Percentiles rank a stretch among this genome's conserved stretches.
Conservation (phyloP, 92 coral and sea anemone genomes). For the Palythoa caribaeorum region DNA sequence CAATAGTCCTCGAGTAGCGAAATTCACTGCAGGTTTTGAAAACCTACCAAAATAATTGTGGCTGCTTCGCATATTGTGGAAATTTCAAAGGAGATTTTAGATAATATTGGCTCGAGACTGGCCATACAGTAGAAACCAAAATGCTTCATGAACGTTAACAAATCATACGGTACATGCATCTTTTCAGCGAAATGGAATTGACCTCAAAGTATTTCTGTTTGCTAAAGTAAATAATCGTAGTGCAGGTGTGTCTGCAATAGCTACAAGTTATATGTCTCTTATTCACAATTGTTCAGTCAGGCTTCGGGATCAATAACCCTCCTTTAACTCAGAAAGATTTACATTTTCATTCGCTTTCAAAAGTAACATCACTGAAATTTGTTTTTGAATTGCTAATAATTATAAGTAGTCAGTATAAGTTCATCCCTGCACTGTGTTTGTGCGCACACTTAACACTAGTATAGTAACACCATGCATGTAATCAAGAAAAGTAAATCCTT, state of each 20-base stretch:
- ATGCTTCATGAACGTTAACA: neutral
- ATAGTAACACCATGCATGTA: neutral
- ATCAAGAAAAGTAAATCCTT: too few species aligned
- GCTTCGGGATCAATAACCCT: neutral
- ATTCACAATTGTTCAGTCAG: neutral
- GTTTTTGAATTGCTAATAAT: conserved; percentile 10
- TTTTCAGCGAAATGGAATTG: too few species aligned
- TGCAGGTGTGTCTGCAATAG: conserved; percentile 1
- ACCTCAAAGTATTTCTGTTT: neutral
- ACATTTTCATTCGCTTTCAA: conserved; percentile 10
- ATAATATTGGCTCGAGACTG: neutral
- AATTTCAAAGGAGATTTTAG: neutral
- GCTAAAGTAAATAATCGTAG: neutral
- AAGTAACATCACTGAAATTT: neutral
- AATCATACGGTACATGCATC: too few species aligned
- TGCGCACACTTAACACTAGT: conserved; percentile 12
- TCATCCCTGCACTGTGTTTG: conserved; percentile 10
- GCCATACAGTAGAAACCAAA: too few species aligned
- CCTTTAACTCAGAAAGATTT: neutral
- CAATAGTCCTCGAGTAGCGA: too few species aligned
- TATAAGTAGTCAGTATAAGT: conserved; percentile 16
- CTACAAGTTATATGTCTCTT: conserved; percentile 12
- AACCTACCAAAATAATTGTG: neutral
- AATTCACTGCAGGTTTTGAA: too few species aligned
- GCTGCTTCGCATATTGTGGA: too few species aligned